Conservation (phyloP, 2,113 vertebrate species). For the Macaca mulatta region DNA sequence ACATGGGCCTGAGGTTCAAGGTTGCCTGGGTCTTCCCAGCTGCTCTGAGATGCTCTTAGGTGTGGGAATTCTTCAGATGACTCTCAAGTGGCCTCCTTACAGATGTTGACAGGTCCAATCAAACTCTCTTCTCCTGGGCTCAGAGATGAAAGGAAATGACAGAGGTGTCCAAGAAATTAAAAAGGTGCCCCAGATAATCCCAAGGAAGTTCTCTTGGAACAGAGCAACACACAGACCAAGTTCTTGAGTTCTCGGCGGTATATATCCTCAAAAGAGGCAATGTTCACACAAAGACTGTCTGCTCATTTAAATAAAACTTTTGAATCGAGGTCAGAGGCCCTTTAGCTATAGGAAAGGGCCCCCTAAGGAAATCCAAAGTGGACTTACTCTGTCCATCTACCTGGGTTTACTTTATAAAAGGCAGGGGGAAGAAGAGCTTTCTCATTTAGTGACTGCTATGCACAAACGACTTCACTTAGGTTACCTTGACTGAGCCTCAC, state of each 20-base stretch:
- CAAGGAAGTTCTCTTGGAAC: background rate
- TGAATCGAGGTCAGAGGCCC: background rate
- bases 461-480: background rate
- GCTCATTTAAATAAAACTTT: background rate
- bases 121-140: slow-evolving; percentile 45
- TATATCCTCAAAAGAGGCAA: background rate
- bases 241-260: background rate
- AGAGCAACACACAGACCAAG: background rate
- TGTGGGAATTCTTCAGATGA: slow-evolving; percentile 65
- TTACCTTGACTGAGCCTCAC: background rate
- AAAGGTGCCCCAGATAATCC: slow-evolving; percentile 9
- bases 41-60: slow-evolving; percentile 13
- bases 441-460: background rate
- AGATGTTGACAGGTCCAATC: slow-evolving; percentile 67
- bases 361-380: background rate
- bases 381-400: background rate
- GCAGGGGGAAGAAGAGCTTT: background rate
- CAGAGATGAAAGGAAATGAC: slow-evolving; percentile 57
- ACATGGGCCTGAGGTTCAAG: background rate
- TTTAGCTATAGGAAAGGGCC: background rate
- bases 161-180: slow-evolving; percentile 63
- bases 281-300: background rate
- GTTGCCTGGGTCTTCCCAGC: background rate
- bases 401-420: no score
- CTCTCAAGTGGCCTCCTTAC: slow-evolving; percentile 65